Conservation (phyloP, 2,888 invertebrate genomes). For the Electrophaes corylata region DNA sequence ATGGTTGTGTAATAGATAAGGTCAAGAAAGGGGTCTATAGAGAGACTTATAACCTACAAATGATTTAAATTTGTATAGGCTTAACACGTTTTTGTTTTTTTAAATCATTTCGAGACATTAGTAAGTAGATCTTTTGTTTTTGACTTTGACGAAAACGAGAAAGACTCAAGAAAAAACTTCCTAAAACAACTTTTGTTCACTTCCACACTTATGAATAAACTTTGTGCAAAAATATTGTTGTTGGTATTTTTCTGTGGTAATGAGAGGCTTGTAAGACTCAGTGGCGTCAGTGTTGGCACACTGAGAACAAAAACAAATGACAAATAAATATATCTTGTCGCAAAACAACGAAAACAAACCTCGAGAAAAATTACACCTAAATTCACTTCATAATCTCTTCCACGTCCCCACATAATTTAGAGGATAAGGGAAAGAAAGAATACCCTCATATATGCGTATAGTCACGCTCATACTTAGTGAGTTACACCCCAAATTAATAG, state of each 20-base stretch:
- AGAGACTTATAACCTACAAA: too few species aligned
- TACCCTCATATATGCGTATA: conserved; percentile 59
- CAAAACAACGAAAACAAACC: conserved; percentile 34
- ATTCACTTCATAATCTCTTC: conserved; percentile 75
- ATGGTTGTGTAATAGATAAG: too few species aligned
- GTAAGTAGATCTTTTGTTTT: too few species aligned
- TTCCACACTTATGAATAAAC: too few species aligned
- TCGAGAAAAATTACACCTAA: conserved; percentile 60
- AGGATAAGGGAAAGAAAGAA: conserved; percentile 68
- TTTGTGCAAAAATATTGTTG: neutral
- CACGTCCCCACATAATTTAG: conserved; percentile 75
- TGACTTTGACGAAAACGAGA: too few species aligned
- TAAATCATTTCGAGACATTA: too few species aligned
- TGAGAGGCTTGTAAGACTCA: neutral
- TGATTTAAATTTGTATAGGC: too few species aligned
- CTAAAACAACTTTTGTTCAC: too few species aligned
- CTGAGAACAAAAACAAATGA: conserved; percentile 4
- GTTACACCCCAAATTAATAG: conserved; percentile 84
- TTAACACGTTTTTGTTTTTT: too few species aligned
- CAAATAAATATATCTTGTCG: conserved; percentile 16
- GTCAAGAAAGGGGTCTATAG: neutral
- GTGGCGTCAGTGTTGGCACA: neutral
- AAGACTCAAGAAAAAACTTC: too few species aligned
- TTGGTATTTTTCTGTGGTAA: neutral
- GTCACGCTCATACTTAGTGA: conserved; percentile 67